Percentiles rank a stretch among this genome's conserved stretches.
Evolutionary conservation across 1,140 invertebrate species (phyloP).

Genomic region (Diprion similis): DNA sequence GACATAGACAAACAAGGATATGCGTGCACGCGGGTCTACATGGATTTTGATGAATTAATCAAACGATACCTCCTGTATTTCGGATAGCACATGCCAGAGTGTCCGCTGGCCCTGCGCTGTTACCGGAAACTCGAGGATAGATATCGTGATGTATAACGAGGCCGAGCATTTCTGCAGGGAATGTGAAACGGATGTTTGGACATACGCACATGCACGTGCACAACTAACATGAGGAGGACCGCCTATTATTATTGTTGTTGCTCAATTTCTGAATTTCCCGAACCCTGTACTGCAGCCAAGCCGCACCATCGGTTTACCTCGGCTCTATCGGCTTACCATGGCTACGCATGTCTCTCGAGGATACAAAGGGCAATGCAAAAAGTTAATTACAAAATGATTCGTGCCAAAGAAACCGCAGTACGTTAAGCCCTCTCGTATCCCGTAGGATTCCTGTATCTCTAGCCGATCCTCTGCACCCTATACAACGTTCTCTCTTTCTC

Average conservation of each 20-base stretch:
- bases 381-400: slow-evolving; percentile 53
- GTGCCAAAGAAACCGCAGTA: slow-evolving; percentile 43
- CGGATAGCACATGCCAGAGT: not conserved
- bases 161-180: no score
- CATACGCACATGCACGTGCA: not conserved
- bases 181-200: not conserved
- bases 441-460: slow-evolving; percentile 26
- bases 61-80: not conserved
- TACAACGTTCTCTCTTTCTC: not conserved
- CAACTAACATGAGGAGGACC: not conserved
- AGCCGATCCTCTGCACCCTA: slow-evolving; percentile 10
- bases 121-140: not conserved
- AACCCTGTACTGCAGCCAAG: not conserved
- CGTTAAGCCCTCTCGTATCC: not conserved
- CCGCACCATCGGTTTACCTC: not conserved
- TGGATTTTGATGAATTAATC: slow-evolving; percentile 2
- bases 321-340: not conserved
- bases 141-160: no score
- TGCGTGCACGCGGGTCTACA: not conserved
- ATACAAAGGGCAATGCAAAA: slow-evolving; percentile 34
- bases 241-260: not conserved
- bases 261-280: not conserved
- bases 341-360: slow-evolving; percentile 17
- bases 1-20: not conserved
- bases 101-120: not conserved